Conservation (phyloP, 2,888 invertebrate species). For the Rugalucina vietnamica region DNA sequence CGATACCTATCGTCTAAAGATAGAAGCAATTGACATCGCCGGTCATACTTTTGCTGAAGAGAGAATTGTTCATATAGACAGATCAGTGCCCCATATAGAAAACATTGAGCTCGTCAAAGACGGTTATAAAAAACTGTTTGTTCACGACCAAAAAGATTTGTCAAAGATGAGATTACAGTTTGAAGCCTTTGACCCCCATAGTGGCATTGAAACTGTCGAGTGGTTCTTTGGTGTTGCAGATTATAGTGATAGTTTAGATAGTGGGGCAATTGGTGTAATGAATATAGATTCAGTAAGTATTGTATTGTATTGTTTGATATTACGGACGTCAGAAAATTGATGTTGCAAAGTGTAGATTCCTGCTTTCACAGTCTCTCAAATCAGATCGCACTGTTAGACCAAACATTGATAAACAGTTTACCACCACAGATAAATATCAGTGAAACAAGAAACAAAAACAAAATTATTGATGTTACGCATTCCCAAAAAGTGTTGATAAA, state of each 20-base stretch:
- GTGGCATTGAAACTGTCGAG: slow-evolving; percentile 62
- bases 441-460: too few species aligned
- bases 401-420: too few species aligned
- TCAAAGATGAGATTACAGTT: slow-evolving; percentile 59
- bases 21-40: slow-evolving; percentile 59
- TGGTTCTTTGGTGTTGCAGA: slow-evolving; percentile 63
- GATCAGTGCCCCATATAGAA: slow-evolving; percentile 59
- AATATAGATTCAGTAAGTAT: not conserved
- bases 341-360: not conserved
- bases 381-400: too few species aligned
- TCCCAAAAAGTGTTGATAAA: too few species aligned
- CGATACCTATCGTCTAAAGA: slow-evolving; percentile 51
- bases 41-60: slow-evolving; percentile 49
- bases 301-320: not conserved
- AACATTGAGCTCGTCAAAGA: slow-evolving; percentile 59
- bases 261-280: not conserved
- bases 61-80: slow-evolving; percentile 58
- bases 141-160: slow-evolving; percentile 63
- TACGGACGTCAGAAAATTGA: not conserved
- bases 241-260: not conserved
- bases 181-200: slow-evolving; percentile 64
- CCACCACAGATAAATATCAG: too few species aligned
- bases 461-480: too few species aligned
- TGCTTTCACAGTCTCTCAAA: too few species aligned
- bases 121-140: slow-evolving; percentile 55